Percentiles rank a stretch among this genome's conserved stretches.
Conservation (phyloP, 2,797 vertebrate genomes). For the Gallinago nigripennis region DNA sequence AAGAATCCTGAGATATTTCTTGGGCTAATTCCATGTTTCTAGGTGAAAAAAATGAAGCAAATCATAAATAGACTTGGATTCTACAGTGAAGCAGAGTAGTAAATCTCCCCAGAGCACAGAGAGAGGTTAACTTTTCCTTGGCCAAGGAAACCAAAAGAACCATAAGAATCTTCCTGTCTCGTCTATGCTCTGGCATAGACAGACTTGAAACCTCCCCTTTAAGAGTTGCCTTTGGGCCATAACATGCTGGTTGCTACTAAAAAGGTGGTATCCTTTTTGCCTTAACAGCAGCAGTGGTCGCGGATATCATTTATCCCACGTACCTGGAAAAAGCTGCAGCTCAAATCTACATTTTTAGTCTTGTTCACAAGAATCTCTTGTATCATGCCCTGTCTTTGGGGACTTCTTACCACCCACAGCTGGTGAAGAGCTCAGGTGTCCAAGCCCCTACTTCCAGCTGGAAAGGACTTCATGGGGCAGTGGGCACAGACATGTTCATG, state of each 20-base stretch:
- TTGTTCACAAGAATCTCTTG: background rate
- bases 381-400: background rate
- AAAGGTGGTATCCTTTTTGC: background rate
- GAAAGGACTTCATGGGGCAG: background rate
- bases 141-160: background rate
- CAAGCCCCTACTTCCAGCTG: background rate
- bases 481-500: background rate
- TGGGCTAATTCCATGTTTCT: background rate
- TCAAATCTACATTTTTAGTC: background rate
- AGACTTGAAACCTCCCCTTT: background rate
- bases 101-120: background rate
- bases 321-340: background rate
- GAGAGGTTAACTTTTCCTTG: background rate
- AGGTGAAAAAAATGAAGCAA: background rate
- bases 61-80: background rate
- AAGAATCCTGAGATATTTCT: background rate
- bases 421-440: background rate
- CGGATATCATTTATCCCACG: rapidly evolving
- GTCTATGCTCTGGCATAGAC: background rate
- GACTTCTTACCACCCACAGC: background rate
- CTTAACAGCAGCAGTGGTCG: background rate
- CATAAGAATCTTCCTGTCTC: background rate
- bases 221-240: background rate
- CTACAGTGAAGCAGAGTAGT: background rate
- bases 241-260: background rate